Evolutionary conservation across 2,888 invertebrate genomes (phyloP), one percentile per base, ranked within the genome.

Genomic region (Melieria picta): DNA sequence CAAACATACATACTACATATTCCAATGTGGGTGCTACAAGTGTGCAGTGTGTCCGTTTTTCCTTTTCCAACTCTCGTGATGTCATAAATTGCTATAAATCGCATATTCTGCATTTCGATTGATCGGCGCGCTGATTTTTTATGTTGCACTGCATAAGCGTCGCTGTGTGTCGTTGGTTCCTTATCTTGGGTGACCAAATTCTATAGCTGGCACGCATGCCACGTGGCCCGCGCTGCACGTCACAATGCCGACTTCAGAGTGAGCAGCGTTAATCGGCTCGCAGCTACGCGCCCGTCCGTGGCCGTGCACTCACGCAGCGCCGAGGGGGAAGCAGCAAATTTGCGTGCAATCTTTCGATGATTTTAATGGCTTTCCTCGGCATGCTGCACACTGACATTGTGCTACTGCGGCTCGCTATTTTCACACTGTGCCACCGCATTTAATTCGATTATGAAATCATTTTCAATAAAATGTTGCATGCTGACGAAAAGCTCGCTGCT

Each of bases 141-240:
- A 30, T 30, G 30, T 30, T 30, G 3, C 30, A 30, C 30, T 30
- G 30, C 30, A 30, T 30, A 1, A 30, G 30, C 30, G 30, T 30
- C 30, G 30, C 30, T 30, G 30, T 50, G 67, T 67, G 84, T 71
- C 82, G 71, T 73, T 77, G 79, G 79, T 81, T 80, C 77, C 84
- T 85, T 86, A 86, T 86, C 87, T 81, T 81, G 85, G 85, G 83
- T 86, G 83, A 83, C 86, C 86, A 84, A 69, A 79, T 80, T 79
- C 79, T 77, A 76, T 78, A 96, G 76, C 72, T 74, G 79, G 72
- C 79, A 77, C 78, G 79, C 78, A 76, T 71, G 78, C 72, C 76
- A 74, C 76, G 75, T 73, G 77, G 42, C 72, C 50, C 10, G 6
- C 6, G 10, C 48, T 61, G 48, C 69, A 71, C 56, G 46, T 11